These are phyloP conservation scores for Alcis repandata DNA, from an alignment of 2,888 invertebrate species.

Conservation along the genomic window DNA sequence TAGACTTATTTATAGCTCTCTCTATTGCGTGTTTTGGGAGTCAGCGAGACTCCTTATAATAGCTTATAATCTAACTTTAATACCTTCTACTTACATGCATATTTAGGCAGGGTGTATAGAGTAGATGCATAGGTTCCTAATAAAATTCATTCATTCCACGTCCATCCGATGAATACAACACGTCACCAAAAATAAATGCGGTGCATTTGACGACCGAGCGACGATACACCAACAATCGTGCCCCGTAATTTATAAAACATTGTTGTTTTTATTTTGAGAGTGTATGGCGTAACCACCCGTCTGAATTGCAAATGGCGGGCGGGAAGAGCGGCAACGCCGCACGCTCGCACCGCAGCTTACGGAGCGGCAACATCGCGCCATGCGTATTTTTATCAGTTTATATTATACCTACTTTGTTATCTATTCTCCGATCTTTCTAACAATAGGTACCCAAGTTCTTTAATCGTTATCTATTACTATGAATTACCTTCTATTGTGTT, in stretches of 20 bases:
- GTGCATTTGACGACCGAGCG: slow-evolving; percentile 55
- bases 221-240: slow-evolving; percentile 52
- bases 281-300: slow-evolving; percentile 74
- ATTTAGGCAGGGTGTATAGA: too few relatives aligned
- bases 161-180: neutral
- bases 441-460: slow-evolving; percentile 6
- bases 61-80: too few relatives aligned
- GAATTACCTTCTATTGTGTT: neutral
- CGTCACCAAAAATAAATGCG: slow-evolving; percentile 12
- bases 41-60: too few relatives aligned
- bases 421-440: slow-evolving; percentile 1
- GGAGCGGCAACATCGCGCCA: slow-evolving; percentile 71
- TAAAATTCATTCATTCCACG: slow-evolving; percentile 7
- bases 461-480: slow-evolving; percentile 15
- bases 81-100: too few relatives aligned
- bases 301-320: slow-evolving; percentile 80
- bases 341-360: slow-evolving; percentile 38
- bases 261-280: slow-evolving; percentile 78
- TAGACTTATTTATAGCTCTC: too few relatives aligned
- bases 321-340: slow-evolving; percentile 71
- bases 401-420: neutral
- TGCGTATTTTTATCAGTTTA: slow-evolving; percentile 76
- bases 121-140: neutral
- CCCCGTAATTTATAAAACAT: slow-evolving; percentile 55
- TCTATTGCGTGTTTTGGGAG: too few relatives aligned